Conservation (phyloP, 2,888 invertebrate species). For the Heliconius hortense region DNA sequence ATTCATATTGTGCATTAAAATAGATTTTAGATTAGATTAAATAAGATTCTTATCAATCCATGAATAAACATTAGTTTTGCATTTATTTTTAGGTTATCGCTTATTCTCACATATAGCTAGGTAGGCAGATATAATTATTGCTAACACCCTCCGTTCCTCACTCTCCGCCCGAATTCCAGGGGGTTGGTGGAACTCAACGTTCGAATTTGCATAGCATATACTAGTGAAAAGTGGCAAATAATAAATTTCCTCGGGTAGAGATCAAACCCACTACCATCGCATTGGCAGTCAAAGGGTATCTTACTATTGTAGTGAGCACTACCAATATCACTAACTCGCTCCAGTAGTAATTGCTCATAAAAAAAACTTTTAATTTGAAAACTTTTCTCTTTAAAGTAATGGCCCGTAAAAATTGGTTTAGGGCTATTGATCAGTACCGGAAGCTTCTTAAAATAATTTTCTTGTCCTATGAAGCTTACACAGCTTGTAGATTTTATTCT, state of each 20-base stretch:
- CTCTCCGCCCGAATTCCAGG: too few relatives aligned
- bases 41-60: too few relatives aligned
- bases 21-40: too few relatives aligned
- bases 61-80: not conserved
- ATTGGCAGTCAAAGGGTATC: not conserved
- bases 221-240: not conserved
- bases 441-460: not conserved
- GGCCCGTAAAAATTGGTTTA: slow-evolving; percentile 19
- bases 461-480: not conserved
- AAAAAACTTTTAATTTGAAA: slow-evolving; percentile 16
- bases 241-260: not conserved
- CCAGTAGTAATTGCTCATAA: slow-evolving; percentile 5
- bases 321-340: not conserved
- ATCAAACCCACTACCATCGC: not conserved
- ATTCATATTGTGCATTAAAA: not conserved
- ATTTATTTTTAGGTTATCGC: not conserved
- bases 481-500: not conserved
- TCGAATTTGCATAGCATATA: too few relatives aligned
- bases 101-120: not conserved
- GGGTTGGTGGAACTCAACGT: too few relatives aligned
- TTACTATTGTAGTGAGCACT: not conserved
- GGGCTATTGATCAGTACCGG: not conserved
- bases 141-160: not conserved
- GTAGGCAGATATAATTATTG: not conserved
- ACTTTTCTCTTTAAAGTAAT: slow-evolving; percentile 12